Conservation (phyloP, 2,888 invertebrate species). For the Lasioglossum morio region DNA sequence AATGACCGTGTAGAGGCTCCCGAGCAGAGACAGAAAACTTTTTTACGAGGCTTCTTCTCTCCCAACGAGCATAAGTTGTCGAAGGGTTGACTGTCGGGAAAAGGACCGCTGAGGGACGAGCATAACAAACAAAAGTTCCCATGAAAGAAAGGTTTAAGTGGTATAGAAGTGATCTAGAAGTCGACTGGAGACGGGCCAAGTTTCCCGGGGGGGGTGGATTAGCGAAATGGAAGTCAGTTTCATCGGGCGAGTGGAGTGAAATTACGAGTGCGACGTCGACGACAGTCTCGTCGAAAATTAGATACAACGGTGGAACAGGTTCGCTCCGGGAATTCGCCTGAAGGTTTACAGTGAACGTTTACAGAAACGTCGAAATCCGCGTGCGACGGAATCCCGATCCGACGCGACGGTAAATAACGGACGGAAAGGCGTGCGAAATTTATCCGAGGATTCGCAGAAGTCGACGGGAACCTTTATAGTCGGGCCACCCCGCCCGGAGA, state of each 20-base stretch:
- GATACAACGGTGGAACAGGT: neutral
- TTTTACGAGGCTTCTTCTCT: neutral
- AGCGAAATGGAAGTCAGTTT: neutral
- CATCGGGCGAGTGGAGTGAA: conserved; percentile 1
- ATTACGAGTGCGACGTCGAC: neutral
- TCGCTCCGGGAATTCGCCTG: neutral
- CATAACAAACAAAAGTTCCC: conserved; percentile 19
- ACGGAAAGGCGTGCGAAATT: conserved; percentile 16
- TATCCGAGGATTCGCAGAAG: conserved; percentile 21
- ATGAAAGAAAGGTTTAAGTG: neutral
- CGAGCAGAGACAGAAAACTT: neutral
- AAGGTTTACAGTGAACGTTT: neutral
- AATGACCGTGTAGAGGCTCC: conserved; percentile 17
- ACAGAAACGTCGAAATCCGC: neutral
- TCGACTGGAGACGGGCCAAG: neutral
- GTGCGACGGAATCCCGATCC: neutral
- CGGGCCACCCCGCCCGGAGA: neutral
- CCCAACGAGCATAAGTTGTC: conserved; percentile 36
- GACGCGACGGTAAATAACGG: conserved; percentile 37
- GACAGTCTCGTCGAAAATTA: neutral
- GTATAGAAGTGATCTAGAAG: conserved; percentile 7
- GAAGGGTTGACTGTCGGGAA: neutral
- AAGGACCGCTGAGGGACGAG: neutral
- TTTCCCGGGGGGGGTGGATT: neutral
- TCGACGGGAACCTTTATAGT: conserved; percentile 23